A percentile compares a stretch with the other conserved stretches of the same genome.
Conservation (phyloP, 2,888 invertebrate genomes). For the Nomada ferruginata region DNA sequence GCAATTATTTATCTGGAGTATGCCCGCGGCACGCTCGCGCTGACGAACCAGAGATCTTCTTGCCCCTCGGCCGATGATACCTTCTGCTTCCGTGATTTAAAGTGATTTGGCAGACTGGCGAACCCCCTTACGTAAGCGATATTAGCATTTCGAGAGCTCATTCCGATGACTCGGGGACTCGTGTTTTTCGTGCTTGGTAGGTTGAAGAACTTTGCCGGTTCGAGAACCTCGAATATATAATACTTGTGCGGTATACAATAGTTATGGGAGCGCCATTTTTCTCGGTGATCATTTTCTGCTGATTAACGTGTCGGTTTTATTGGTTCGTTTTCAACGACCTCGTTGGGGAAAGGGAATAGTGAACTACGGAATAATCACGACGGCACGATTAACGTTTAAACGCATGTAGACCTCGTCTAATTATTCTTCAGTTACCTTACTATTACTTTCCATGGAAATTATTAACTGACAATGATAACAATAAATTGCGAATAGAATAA, state of each 20-base stretch:
- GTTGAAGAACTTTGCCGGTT: not conserved
- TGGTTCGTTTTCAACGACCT: no score
- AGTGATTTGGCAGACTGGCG: slow-evolving; percentile 8
- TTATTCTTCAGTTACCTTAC: no score
- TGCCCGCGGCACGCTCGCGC: slow-evolving; percentile 29
- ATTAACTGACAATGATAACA: no score
- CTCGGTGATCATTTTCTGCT: no score
- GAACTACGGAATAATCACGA: no score
- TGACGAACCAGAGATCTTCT: not conserved
- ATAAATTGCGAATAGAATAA: no score
- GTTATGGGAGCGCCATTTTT: not conserved
- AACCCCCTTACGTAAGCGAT: not conserved
- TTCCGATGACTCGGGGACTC: not conserved
- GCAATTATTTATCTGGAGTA: slow-evolving; percentile 79
- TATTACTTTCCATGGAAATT: no score
- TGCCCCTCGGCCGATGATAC: slow-evolving; percentile 13
- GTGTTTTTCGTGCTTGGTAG: not conserved
- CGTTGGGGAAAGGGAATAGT: no score
- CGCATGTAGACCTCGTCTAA: no score
- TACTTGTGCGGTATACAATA: not conserved
- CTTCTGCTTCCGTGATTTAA: not conserved
- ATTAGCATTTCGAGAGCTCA: slow-evolving; percentile 16
- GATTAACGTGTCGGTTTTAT: no score
- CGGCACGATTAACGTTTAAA: no score
- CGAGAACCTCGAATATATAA: not conserved